Evolutionary conservation across 2,797 vertebrate genomes (phyloP), one percentile per base, ranked within the genome.

Genomic region (Bucorvus abyssinicus): DNA sequence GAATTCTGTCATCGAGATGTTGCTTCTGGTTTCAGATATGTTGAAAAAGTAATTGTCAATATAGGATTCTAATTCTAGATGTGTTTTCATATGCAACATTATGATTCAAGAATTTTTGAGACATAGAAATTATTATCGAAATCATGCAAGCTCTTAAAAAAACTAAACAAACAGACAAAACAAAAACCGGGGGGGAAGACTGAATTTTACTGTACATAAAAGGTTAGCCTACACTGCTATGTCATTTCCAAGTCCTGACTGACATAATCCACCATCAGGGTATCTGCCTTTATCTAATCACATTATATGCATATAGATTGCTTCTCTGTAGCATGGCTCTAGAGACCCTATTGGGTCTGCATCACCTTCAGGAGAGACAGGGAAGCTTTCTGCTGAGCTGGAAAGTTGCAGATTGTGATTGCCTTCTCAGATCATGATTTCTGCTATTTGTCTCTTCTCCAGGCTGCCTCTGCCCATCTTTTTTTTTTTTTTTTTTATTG

Each of bases 121-220:
- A 61, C 44, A 67, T 79, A 45, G 80, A 90, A 91, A 79, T 89
- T 11, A 78, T 93, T 86, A 81, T 38, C 7, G 61, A 88, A 91
- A 84, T 78, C 14, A 70, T 34, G 38, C 26, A 88, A 80, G n/a
- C 36, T 69, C 8, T 36, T 84, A 29, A 9, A 57, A 63, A 64
- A 40, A 61, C 38, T 32, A 12, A 10, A 61, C 38, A 36, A 12
- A 10, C 1, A 12, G 13, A 2, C 9, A 19, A 26, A 52, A 22
- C 8, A 47, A 59, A 59, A 57, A 22, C 20, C 13, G 2, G 2
- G 0, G 4, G 3, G 5, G 6, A 13, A 23, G 14, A 9, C 27
- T 76, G 34, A 56, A 84, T 29, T 6, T 83, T 27, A 10, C 32
- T 53, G 68, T 63, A 12, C 3, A 2, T 36, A 24, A 77, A 74